Base-by-base conservation (phyloP, 2,888 invertebrate species). In the Chloroclysta siterata region DNA sequence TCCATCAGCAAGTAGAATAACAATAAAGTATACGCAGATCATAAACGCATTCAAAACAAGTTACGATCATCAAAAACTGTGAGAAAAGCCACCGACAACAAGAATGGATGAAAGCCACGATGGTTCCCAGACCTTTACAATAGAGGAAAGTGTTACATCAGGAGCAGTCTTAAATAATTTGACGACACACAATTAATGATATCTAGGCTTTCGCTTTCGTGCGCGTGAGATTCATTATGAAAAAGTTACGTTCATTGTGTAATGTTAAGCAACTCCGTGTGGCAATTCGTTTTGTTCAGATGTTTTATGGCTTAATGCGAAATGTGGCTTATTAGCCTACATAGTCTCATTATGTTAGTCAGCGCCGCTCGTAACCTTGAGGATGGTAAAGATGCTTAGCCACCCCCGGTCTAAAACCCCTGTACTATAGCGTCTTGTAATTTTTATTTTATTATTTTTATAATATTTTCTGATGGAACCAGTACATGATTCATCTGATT, bases 171-270 rank as follows among this genome's bases (percentile, higher is more conserved):
- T 76, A 79, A 80, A 79, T 76, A 76, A 74, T 74, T 74, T 77
- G 76, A 79, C 48, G 71, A 71, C 74, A 76, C 74, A 76, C 77
- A 80, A 85, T 89, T 88, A 87, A 87, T 87, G 80, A 78, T 66
- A 65, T 65, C 69, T 79, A 73, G 71, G 77, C 79, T 83, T 82
- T 84, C 81, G 75, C 79, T 83, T 80, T 83, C 77, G 60, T 72
- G 71, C 75, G 78, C 76, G 82, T 79, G 75, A 68, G 72, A 65
- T 59, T 50, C 54, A 50, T 60, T 62, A 65, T 55, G 60, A 65
- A 61, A 65, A 65, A 63, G 39, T 61, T 58, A 65, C 52, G 42
- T 46, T 52, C 29, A 57, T 65, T 65, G 58, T 61, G 65, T 44
- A 65, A 65, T 60, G 51, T 65, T 62, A 13, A 42, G 55, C 42